Base-by-base conservation (phyloP, 2,797 vertebrate genomes). In the Intellagama lesueurii region DNA sequence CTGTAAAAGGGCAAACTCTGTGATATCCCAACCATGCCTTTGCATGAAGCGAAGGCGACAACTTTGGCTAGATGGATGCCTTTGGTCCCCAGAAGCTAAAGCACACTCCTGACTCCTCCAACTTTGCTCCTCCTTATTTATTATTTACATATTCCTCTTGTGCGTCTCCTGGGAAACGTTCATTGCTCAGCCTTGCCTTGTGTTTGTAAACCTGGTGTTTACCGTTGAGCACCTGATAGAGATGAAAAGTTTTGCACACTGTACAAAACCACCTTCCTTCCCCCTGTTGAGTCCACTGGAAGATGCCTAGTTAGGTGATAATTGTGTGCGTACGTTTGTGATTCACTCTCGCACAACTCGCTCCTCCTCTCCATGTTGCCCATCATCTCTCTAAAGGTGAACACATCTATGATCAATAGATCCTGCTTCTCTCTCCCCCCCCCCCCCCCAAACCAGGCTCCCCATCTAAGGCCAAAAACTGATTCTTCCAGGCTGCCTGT, bases 11-110 rank as follows among this genome's bases (percentile, higher is more conserved):
- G 19, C 47, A 32, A 16, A 14, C 40, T 40, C 40, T 40, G 40
- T 40, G 40, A 40, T 1, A 3, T 40, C 40, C 85, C 79, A 84
- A 86, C 66, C 86, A 79, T 44, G 30, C 47, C 40, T 92, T 95
- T 95, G 91, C 94, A 92, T 28, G 11, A 14, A 12, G 28, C 44
- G 24, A 35, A 30, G 28, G n/a, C 52, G 83, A 16, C 8, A 5
- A 24, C 1, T 0, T 2, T 88, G 83, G 56, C 2, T 79, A 69
- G 44, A 0, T 73, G 64, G 64, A 0, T 85, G 1, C 14, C 28
- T 85, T 44, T 78, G 32, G 82, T 78, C 56, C 84, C 83, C 52
- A 52, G 60, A 49, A 52, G 77, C 73, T 77, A 69, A 28, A 87
- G 24, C 89, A 83, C 89, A 60, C 64, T 7, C 3, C 5, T 52